Evolutionary conservation across 2,888 invertebrate species (phyloP), one percentile per base, ranked within the genome.

Genomic region (Tachina fera): DNA sequence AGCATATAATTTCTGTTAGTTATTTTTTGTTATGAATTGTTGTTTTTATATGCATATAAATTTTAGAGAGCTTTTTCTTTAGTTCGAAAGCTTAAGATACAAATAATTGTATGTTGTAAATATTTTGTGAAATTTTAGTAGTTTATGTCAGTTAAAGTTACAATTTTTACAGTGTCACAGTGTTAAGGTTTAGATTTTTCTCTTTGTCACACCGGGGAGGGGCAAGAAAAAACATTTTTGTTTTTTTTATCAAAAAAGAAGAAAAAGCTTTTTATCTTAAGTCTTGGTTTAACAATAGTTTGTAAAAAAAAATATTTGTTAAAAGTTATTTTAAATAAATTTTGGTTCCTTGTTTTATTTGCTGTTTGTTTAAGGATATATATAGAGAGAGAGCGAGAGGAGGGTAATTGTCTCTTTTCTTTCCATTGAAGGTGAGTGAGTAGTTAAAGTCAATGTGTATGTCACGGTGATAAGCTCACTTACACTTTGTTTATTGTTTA

Each of bases 341-440:
- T 76, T 83, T 86, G 86, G 86, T 86, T 86, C 86, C 80, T 83
- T 83, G 63, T 75, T 85, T 78, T 14, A 49, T 45, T 68, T 61
- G 68, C 61, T 53, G 45, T 77, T 56, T 67, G 43, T 51, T 47
- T 49, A 16, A 31, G 71, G 56, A 65, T 1, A 65, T 2, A 31
- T 3, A 31, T 2, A 31, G 3, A 31, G 31, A 31, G 6, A 31
- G 31, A 6, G 31, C 0, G 31, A 31, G 16, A 76, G 71, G 71
- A 72, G 77, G 83, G 77, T 22, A 51, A 72, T 16, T 67, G 65
- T 49, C 14, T 75, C 22, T 39, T 60, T 60, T 58, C 10, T 47
- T 71, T 72, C 13, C 14, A 47, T 65, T 60, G 13, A 9, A 65
- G 56, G 63, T 63, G 45, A 49, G 31, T 49, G 31, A 4, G 19